phyloP scores from a whole-genome alignment of 2,888 invertebrate species.

The Erebia aethiops region DNA sequence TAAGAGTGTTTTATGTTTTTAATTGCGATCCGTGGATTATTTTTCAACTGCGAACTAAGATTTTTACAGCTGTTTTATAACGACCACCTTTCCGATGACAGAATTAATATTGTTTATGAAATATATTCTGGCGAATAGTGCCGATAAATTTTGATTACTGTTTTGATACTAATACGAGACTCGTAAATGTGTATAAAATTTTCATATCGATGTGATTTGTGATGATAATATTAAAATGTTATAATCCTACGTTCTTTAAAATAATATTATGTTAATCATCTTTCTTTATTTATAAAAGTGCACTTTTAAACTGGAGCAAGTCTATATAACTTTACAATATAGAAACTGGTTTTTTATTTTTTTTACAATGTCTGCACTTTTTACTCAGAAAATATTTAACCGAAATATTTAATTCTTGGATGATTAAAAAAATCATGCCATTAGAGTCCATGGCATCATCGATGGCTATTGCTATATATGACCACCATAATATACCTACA shows the following conservation, averaged over 20 bases:
- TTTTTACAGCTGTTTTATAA: conserved; percentile 76
- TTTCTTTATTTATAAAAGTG: neutral
- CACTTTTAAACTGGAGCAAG: neutral
- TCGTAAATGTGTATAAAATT: conserved; percentile 33
- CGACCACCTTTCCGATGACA: conserved; percentile 74
- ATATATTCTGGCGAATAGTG: conserved; percentile 63
- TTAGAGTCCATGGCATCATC: no score
- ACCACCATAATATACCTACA: no score
- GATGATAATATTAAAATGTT: conserved; percentile 17
- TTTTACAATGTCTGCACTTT: no score
- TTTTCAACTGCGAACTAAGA: conserved; percentile 70
- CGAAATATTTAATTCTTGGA: no score
- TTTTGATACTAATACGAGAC: conserved; percentile 44
- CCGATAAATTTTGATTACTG: conserved; percentile 61
- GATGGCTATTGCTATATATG: no score
- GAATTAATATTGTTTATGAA: conserved; percentile 78
- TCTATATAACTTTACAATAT: neutral
- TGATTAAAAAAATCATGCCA: no score
- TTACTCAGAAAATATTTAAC: no score
- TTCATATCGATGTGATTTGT: conserved; percentile 25
- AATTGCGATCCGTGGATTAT: conserved; percentile 76
- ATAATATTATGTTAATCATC: conserved; percentile 1
- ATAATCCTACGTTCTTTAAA: conserved; percentile 5
- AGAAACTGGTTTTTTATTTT: no score
- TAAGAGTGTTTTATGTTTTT: conserved; percentile 77